These are phyloP conservation scores for Lithophane ornitopus DNA, from an alignment of 2,888 invertebrate species.

Conservation along the genomic window DNA sequence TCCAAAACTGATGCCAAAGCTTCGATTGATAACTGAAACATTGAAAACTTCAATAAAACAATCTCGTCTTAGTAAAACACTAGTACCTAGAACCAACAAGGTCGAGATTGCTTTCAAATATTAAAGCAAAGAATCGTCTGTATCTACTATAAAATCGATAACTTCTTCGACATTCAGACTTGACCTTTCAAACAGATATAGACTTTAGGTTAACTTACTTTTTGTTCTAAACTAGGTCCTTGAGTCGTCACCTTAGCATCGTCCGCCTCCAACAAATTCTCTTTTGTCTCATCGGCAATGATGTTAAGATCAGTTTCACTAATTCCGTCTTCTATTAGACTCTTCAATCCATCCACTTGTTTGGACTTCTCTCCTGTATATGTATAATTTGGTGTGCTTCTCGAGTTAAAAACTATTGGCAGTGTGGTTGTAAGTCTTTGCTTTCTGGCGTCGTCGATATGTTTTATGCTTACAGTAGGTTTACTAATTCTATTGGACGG, in stretches of 20 bases:
- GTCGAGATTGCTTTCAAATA: conserved; percentile 17
- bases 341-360: conserved; percentile 83
- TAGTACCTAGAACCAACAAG: conserved; percentile 1
- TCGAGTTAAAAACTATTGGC: conserved; percentile 68
- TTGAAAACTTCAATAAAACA: conserved; percentile 30
- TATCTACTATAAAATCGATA: conserved; percentile 35
- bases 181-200: conserved; percentile 22
- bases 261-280: conserved; percentile 69
- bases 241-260: conserved; percentile 87
- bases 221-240: conserved; percentile 92
- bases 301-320: conserved; percentile 86
- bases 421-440: conserved; percentile 76
- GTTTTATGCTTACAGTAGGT: conserved; percentile 80
- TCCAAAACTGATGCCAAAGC: conserved; percentile 7
- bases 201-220: conserved; percentile 78
- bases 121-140: conserved; percentile 16
- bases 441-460: conserved; percentile 75
- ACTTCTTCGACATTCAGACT: conserved; percentile 23
- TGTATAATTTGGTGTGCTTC: conserved; percentile 77
- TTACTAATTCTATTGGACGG: conserved; percentile 88
- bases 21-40: conserved; percentile 13
- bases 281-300: conserved; percentile 81
- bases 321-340: conserved; percentile 86
- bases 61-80: not conserved
- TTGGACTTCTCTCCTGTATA: conserved; percentile 85